These are phyloP conservation scores for Calypte anna DNA, from an alignment of 2,113 vertebrate species.

Conservation along the genomic window DNA sequence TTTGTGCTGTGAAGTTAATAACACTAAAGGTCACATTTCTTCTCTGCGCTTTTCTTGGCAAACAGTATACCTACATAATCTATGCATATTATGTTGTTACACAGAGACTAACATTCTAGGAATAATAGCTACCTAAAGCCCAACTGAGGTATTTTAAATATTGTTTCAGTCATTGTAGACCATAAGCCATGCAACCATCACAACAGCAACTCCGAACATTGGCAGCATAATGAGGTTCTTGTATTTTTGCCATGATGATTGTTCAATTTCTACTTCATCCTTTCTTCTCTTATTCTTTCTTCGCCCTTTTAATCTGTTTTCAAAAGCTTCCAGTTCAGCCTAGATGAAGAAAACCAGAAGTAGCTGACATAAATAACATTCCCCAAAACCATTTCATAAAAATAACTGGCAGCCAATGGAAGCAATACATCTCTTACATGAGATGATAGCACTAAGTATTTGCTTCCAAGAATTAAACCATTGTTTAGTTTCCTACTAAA, in stretches of 20 bases:
- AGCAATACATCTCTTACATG: not conserved
- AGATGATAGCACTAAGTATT: not conserved
- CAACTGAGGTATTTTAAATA: conserved; percentile 54
- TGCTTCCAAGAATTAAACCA: not conserved
- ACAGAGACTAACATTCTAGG: conserved; percentile 29
- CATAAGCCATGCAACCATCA: conserved; percentile 83
- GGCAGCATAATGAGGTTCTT: conserved; percentile 79
- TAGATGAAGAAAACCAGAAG: conserved; percentile 64
- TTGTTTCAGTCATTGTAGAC: conserved; percentile 60
- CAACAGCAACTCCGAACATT: conserved; percentile 73
- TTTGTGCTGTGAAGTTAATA: not conserved
- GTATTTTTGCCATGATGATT: conserved; percentile 82
- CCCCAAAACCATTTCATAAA: not conserved
- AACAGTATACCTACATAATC: conserved; percentile 17
- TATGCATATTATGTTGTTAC: not conserved
- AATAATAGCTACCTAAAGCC: conserved; percentile 34
- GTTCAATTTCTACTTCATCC: conserved; percentile 80
- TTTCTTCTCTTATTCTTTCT: conserved; percentile 86
- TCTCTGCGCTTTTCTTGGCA: not conserved
- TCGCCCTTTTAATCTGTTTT: conserved; percentile 91
- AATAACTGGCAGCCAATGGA: not conserved
- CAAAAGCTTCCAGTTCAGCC: conserved; percentile 96
- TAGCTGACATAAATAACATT: not conserved
- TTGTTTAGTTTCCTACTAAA: not conserved
- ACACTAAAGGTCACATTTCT: conserved; percentile 15